Percentiles rank a stretch among this genome's conserved stretches.
These are phyloP conservation scores for Pyrrhopygopsis socrates DNA, from an alignment of 2,888 invertebrate species.

Conservation along the genomic window DNA sequence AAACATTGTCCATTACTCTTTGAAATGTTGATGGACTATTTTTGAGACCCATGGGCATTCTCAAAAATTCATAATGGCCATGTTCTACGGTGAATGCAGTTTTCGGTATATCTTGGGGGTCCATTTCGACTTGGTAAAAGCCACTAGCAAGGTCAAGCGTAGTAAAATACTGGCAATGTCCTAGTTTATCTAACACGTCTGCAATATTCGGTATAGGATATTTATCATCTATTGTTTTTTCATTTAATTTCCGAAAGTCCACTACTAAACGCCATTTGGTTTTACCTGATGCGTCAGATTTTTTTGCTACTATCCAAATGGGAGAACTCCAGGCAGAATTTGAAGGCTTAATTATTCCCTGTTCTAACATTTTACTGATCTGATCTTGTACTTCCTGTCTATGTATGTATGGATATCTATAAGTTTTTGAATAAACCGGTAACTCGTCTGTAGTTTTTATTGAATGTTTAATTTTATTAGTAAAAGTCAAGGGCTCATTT, in stretches of 20 bases:
- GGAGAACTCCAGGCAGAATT: conserved; percentile 82
- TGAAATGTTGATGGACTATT: too few species aligned
- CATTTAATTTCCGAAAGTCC: conserved; percentile 82
- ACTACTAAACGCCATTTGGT: conserved; percentile 77
- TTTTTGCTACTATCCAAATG: conserved; percentile 88
- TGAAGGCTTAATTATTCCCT: conserved; percentile 79
- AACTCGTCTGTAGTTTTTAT: conserved; percentile 56
- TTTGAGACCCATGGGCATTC: too few species aligned
- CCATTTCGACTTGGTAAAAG: too few species aligned
- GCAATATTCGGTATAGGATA: conserved; percentile 82
- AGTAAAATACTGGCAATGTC: conserved; percentile 70
- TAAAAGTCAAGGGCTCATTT: conserved; percentile 31
- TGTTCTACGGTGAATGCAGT: too few species aligned
- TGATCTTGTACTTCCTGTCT: conserved; percentile 66
- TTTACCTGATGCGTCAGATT: conserved; percentile 82
- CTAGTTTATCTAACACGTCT: background rate
- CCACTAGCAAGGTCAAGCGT: too few species aligned
- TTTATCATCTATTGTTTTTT: conserved; percentile 80
- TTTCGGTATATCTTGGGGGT: too few species aligned
- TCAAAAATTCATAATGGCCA: too few species aligned
- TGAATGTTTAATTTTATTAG: conserved; percentile 33
- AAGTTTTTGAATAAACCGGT: conserved; percentile 72
- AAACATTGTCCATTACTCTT: too few species aligned
- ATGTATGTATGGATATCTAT: conserved; percentile 70
- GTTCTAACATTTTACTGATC: conserved; percentile 80